Percentiles rank a stretch among this genome's conserved stretches.
Evolutionary conservation across 2,797 vertebrate genomes (phyloP).

Genomic region (Micromesistius poutassou): DNA sequence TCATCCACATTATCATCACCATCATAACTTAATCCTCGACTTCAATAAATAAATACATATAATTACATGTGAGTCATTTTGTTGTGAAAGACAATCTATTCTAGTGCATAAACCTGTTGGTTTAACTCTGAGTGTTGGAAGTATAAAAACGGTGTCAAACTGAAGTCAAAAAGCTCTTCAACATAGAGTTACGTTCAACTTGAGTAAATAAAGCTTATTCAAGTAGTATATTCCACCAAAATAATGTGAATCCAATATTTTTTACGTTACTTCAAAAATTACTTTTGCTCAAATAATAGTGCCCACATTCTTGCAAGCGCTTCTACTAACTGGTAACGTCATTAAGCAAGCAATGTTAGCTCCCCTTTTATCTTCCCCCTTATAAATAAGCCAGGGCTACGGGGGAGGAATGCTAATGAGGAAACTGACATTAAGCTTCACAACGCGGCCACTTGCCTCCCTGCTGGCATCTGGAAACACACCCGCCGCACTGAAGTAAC

Average conservation of each 20-base stretch:
- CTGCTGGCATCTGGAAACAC: constrained; percentile 36
- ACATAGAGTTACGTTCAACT: not conserved
- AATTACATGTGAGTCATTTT: not conserved
- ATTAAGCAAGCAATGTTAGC: not conserved
- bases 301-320: not conserved
- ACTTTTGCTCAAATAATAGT: not conserved
- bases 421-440: constrained; percentile 73
- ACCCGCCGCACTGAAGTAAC: constrained; percentile 19
- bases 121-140: not conserved
- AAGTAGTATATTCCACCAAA: not conserved
- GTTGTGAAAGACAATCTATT: not conserved
- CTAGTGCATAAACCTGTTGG: not conserved
- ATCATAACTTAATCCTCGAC: not conserved
- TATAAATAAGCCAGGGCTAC: constrained; percentile 5
- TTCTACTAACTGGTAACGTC: not conserved
- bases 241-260: not conserved
- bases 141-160: not conserved
- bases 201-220: not conserved
- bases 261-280: not conserved
- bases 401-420: constrained; percentile 74
- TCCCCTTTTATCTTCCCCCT: not conserved
- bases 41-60: not conserved
- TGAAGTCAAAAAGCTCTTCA: not conserved
- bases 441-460: constrained; percentile 58
- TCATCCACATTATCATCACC: not conserved